Percentiles rank a stretch among this genome's conserved stretches.
phyloP scores from a whole-genome alignment of 2,113 vertebrate species.

The Plestiodon gilberti region DNA sequence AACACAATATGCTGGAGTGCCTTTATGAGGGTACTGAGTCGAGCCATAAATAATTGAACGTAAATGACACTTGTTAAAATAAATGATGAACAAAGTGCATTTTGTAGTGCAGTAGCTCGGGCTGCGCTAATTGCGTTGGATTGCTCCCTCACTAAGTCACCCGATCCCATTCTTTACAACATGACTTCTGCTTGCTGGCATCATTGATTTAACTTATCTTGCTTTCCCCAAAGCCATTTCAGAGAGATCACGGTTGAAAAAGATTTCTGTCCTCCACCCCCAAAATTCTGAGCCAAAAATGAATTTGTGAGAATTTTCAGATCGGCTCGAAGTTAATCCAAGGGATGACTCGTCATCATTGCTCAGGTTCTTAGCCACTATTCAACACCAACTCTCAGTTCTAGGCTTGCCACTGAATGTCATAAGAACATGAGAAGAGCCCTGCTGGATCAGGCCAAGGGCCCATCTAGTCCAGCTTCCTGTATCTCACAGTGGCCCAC shows the following conservation, averaged over 20 bases:
- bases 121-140: conserved; percentile 67
- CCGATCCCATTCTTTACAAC: conserved; percentile 53
- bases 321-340: no score
- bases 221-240: not conserved
- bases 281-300: no score
- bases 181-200: conserved; percentile 60
- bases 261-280: no score
- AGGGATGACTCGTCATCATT: not conserved
- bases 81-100: conserved; percentile 66
- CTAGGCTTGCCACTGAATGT: not conserved
- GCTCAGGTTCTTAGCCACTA: not conserved
- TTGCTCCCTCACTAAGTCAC: conserved; percentile 53
- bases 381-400: not conserved
- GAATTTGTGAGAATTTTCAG: no score
- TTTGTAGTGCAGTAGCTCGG: conserved; percentile 63
- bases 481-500: no score
- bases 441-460: no score
- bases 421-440: no score
- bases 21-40: conserved; percentile 64
- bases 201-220: conserved; percentile 50
- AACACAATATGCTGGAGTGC: conserved; percentile 56
- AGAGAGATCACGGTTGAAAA: no score
- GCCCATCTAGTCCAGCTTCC: no score
- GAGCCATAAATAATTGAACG: conserved; percentile 73
- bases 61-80: conserved; percentile 73